Evolutionary conservation across 2,113 vertebrate species (phyloP), one percentile per base, ranked within the genome.

Genomic region (Rhinolophus sinicus): DNA sequence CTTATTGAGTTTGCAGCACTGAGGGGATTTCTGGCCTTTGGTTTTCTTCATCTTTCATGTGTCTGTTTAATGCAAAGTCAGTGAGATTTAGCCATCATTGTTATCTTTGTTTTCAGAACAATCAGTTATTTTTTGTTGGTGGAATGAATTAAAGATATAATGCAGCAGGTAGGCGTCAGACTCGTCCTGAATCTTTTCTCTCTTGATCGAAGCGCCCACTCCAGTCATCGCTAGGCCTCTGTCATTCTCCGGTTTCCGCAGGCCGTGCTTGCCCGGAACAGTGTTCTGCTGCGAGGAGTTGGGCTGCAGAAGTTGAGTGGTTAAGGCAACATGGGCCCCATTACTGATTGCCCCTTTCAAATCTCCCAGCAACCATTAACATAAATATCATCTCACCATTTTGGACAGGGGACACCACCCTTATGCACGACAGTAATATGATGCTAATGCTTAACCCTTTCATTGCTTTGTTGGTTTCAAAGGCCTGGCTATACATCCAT

Each of bases 371-470:
- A 87, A 85, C 96, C 92, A 97, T 97, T 97, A 97, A 86, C 97
- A 95, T 97, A 97, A 98, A 98, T 97, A 96, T 95, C 97, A 94
- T 97, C 97, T 97, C 97, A 95, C 97, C 65, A 13, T 95, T 97
- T 93, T 84, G 87, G 95, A 94, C 95, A 89, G 86, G 65, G 94
- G 95, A 97, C 97, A 97, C 93, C 95, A 93, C 86, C 95, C 97
- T 93, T 87, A 5, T 90, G 69, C 72, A 14, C 4, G 26, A 94
- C 73, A 90, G 96, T 89, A 96, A 95, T 22, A 38, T 21, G 70
- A 95, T 93, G 93, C 70, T 87, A 77, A 85, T 56, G 84, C 87
- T 97, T 98, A 98, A 97, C 97, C 95, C 95, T 83, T 90, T 50
- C 73, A 2, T 87, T 47, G 75, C 88, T 89, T 22, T 44, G 50